Conservation (phyloP, 2,113 vertebrate species). For the Oostethus manadensis region DNA sequence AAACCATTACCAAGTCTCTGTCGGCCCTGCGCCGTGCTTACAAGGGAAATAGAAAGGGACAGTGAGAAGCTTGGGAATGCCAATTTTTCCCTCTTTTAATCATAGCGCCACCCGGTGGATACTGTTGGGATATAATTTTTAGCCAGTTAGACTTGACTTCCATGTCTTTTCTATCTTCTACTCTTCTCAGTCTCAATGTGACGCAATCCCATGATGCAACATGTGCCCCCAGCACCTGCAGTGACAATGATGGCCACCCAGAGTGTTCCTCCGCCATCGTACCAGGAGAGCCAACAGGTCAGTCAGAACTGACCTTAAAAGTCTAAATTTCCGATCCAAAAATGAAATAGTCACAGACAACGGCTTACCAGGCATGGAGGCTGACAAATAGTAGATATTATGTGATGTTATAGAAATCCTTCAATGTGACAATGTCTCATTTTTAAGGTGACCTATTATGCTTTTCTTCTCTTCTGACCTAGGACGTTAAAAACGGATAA, state of each 20-base stretch:
- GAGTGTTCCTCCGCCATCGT: conserved; percentile 95
- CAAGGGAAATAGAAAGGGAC: conserved; percentile 7
- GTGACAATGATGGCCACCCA: conserved; percentile 99
- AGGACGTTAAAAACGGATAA: no score
- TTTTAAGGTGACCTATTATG: no score
- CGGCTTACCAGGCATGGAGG: no score
- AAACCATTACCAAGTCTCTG: conserved; percentile 14
- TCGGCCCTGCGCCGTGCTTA: conserved; percentile 7
- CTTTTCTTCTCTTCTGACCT: no score
- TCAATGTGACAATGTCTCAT: no score
- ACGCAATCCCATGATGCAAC: conserved; percentile 99
- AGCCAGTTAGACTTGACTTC: conserved; percentile 8
- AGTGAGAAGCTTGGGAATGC: conserved; percentile 12
- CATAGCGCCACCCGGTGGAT: conserved; percentile 63
- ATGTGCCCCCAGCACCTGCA: conserved; percentile 96
- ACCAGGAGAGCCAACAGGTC: conserved; percentile 97
- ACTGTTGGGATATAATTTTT: conserved; percentile 28
- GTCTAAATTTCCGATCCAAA: neutral
- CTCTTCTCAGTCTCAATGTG: conserved; percentile 85
- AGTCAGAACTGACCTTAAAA: conserved; percentile 35
- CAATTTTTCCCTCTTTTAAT: conserved; percentile 36
- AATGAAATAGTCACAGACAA: neutral
- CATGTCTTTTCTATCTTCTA: neutral
- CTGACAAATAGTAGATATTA: no score
- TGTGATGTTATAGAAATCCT: no score